phyloP scores from a whole-genome alignment of 2,888 invertebrate genomes.

The Aporophyla nigra region DNA sequence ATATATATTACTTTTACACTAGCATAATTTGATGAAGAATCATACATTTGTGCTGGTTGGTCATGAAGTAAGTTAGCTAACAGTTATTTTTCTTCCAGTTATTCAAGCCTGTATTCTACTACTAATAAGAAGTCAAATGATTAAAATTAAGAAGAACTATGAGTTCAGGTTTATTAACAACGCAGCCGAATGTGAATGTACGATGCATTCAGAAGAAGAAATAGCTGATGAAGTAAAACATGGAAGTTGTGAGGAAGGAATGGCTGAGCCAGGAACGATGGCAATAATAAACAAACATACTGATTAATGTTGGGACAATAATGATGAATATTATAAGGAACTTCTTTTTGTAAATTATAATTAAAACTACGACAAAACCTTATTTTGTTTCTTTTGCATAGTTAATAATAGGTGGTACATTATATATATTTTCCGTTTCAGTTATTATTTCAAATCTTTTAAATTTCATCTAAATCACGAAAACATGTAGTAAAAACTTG shows the following conservation, averaged over 20 bases:
- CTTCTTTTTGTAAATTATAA: background rate
- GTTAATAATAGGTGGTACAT: too few species aligned
- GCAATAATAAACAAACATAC: background rate
- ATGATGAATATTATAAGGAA: background rate
- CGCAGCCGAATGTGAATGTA: slow-evolving; percentile 55
- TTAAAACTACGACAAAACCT: background rate
- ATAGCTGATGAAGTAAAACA: slow-evolving; percentile 15
- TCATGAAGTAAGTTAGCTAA: background rate
- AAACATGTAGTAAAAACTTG: background rate
- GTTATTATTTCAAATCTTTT: background rate
- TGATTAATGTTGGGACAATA: background rate
- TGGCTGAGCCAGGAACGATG: background rate
- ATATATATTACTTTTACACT: background rate
- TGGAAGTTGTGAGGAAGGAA: background rate
- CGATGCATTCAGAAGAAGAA: slow-evolving; percentile 51
- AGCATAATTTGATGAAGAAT: background rate
- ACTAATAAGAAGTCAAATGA: slow-evolving; percentile 56
- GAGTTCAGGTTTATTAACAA: slow-evolving; percentile 50
- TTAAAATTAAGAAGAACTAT: slow-evolving; percentile 43
- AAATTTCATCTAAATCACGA: background rate
- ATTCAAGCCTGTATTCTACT: slow-evolving; percentile 58
- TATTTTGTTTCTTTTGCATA: background rate
- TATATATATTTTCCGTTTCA: background rate
- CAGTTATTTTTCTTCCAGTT: slow-evolving; percentile 43
- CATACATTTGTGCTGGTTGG: too few species aligned